Conservation (phyloP, 2,888 invertebrate genomes). For the Cheilosia vulpina region DNA sequence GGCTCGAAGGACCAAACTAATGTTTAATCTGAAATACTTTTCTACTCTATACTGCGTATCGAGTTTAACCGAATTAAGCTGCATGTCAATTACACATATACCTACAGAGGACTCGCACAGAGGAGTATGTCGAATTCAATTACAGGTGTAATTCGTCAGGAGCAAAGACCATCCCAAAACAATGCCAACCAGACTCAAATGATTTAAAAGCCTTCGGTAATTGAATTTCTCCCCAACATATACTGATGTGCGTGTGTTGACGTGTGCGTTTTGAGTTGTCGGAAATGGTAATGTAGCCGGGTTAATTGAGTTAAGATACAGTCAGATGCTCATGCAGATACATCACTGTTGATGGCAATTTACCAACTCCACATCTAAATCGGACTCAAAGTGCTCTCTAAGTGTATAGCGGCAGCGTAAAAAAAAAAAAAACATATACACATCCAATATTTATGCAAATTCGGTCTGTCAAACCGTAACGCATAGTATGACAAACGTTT, state of each 20-base stretch:
- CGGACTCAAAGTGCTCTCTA: slow-evolving; percentile 35
- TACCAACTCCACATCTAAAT: slow-evolving; percentile 41
- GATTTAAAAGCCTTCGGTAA: slow-evolving; percentile 73
- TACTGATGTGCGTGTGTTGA: not conserved
- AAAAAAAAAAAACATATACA: slow-evolving; percentile 11
- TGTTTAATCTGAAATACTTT: slow-evolving; percentile 30
- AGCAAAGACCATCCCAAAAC: slow-evolving; percentile 51
- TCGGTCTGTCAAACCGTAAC: slow-evolving; percentile 35
- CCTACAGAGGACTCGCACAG: slow-evolving; percentile 5
- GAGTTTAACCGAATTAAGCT: slow-evolving; percentile 70
- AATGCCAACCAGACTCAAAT: slow-evolving; percentile 70
- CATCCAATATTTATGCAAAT: slow-evolving; percentile 74
- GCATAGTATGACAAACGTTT: slow-evolving; percentile 62
- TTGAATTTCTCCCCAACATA: slow-evolving; percentile 52
- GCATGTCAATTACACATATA: slow-evolving; percentile 65
- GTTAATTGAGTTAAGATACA: slow-evolving; percentile 74
- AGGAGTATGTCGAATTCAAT: slow-evolving; percentile 69
- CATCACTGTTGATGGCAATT: slow-evolving; percentile 55
- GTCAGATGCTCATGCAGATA: slow-evolving; percentile 65
- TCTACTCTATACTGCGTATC: slow-evolving; percentile 21
- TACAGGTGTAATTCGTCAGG: slow-evolving; percentile 75
- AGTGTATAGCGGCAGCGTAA: not conserved
- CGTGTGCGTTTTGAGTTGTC: slow-evolving; percentile 29
- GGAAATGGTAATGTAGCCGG: slow-evolving; percentile 58
- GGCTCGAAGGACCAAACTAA: slow-evolving; percentile 61